Evolutionary conservation across 2,797 vertebrate species (phyloP), one percentile per base, ranked within the genome.

Genomic region (Mareca penelope): DNA sequence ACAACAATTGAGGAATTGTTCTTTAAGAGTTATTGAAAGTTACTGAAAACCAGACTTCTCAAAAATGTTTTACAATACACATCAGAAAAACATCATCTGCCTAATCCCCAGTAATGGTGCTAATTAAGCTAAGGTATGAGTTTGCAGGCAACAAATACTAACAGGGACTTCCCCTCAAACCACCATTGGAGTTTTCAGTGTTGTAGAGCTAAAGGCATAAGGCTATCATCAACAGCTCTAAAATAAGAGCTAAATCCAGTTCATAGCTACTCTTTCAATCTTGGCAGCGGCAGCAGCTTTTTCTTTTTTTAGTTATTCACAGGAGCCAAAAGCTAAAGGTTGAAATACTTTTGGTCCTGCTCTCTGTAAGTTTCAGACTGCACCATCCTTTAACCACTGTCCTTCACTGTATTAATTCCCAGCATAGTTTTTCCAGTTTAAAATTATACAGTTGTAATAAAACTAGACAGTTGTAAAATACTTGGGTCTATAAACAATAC

Each of bases 251-350:
- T 10, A 5, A 60, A 55, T 24, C 52, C 12, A 1, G 9, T 3
- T 50, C 29, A 4, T 1, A 53, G 81, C 77, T 90, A 7, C 44
- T 33, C 2, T 70, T 90, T 56, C 60, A 44, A 2, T 22, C 11
- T 16, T 75, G 87, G 87, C 85, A 90, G 39, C 0, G 0, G 39
- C 0, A 1, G 39, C 56, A 85, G 60, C 35, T 46, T 65, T 68
- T 85, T 61, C 78, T 87, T 89, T 89, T 94, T 81, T 77, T 60
- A 82, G 89, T 16, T 75, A 3, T 29, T 48, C 18, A 15, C 15
- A 67, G 13, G 8, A 73, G 56, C 44, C 42, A 67, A 5, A 55
- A 82, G 24, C 22, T 78, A 31, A 95, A 95, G 84, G 80, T 3
- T 88, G 46, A 65, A 72, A 59, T 39, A 31, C 15, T 48, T 35